Evolutionary conservation across 2,888 invertebrate genomes (phyloP), one percentile per base, ranked within the genome.

Genomic region (Ennomos fuscantarius): DNA sequence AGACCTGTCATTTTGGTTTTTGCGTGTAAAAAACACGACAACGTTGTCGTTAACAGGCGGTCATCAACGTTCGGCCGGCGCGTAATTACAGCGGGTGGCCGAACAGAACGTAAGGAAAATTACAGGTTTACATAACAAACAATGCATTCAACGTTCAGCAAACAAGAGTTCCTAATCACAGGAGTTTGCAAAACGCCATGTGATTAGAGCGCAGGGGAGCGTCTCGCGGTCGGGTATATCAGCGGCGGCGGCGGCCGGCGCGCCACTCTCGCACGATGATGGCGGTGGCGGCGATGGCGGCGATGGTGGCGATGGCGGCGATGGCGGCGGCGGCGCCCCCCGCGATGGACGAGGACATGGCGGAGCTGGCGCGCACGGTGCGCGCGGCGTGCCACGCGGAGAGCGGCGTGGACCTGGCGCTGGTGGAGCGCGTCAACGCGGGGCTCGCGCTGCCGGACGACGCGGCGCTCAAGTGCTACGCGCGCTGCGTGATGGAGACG

Each of bases 401-500:
- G 65, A 82, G 82, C 0, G 84, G 81, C n/a, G 89, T 78, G 0
- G 87, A 87, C 65, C 6, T 76, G 11, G 55, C 72, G 40, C 72
- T 88, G 10, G 68, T 91, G 34, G 82, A 83, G 36, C 65, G 73
- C 31, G 78, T 89, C 1, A 85, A 91, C 70, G 79, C 54, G 6
- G 91, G 91, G n/a, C 78, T 79, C 0, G 78, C 78, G 10, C 69
- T 91, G 5, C 69, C 76, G 73, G 72, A 79, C 0, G 89, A 89
- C 66, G 65, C 66, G 0, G 77, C 76, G 57, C 75, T 91, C 48
- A 87, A 89, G 67, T 91, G 91, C 73, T 91, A 91, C 78, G 78
- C 87, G 62, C 88, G 89, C 69, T 91, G 91, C 69, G 74, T 82
- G 13, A 88, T 91, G 91, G 91, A 90, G 76, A 89, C 86, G 31